Base-by-base conservation (phyloP, 2,797 vertebrate species). In the Micrastur ruficollis region DNA sequence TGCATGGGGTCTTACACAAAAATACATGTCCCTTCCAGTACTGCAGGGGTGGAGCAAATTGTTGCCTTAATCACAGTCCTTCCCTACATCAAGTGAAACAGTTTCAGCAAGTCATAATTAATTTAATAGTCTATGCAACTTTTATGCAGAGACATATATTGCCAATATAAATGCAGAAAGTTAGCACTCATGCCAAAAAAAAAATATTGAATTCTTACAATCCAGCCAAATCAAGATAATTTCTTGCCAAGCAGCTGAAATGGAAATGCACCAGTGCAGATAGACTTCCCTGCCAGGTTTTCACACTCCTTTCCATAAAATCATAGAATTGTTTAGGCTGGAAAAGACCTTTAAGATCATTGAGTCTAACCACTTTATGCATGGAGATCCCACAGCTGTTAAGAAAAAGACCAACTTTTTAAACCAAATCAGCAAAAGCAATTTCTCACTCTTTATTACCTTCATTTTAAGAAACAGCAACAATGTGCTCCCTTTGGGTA, bases 161-260 rank as follows among this genome's bases (percentile, higher is more conserved):
- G 5, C 31, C 63, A 94, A 70, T 42, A 42, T 50, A 92, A 92
- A 56, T 50, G 47, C 36, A 87, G 63, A 89, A 93, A 93, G 53
- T 50, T 50, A 90, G 23, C 32, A 50, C 26, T 80, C 31, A 44
- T 46, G 34, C 22, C 50, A 65, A 52, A 93, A 70, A 74, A 76
- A 55, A 50, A 63, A 49, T 2, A 38, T 59, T 9, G 61, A 84
- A 86, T 59, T 75, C 59, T 55, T 92, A 72, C 10, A 46, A 55
- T 50, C 21, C 66, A 55, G 74, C 58, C 76, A 95, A 82, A 91
- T 79, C 63, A 72, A 85, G 85, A 14, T 75, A 72, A 78, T 31
- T 73, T 92, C 86, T 90, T 79, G 53, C 76, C 87, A 95, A 92
- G 65, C 13, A 84, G 58, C 58, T 92, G 38, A 88, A 89, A 74